A percentile compares a stretch with the other conserved stretches of the same genome.
Conservation (phyloP, 2,113 vertebrate genomes). For the Paratilapia polleni region DNA sequence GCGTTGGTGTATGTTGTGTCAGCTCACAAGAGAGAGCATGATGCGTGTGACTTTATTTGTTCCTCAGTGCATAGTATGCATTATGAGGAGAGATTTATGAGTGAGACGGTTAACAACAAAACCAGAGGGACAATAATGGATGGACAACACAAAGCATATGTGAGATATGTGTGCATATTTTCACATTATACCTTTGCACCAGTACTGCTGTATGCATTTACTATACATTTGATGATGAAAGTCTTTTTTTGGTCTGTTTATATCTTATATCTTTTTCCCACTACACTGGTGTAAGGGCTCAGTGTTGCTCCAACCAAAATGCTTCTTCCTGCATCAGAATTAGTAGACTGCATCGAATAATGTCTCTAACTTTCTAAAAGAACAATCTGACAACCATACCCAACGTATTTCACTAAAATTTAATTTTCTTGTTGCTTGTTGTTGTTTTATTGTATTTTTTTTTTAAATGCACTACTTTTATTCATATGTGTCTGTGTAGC, state of each 20-base stretch:
- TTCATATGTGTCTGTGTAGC: background rate
- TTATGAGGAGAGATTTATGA: constrained; percentile 20
- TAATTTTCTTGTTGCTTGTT: background rate
- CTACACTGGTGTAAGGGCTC: background rate
- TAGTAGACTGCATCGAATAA: background rate
- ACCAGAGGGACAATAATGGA: background rate
- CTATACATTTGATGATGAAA: background rate
- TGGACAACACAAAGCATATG: background rate
- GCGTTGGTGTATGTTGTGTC: constrained; percentile 42
- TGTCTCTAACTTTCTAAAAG: background rate
- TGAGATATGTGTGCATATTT: background rate
- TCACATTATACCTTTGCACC: background rate
- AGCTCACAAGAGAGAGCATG: constrained; percentile 31
- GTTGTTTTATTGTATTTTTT: background rate
- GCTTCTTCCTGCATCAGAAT: background rate
- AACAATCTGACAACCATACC: background rate
- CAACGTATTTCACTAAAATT: background rate
- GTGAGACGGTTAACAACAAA: constrained; percentile 25
- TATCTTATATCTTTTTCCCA: background rate
- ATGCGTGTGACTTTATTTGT: constrained; percentile 31
- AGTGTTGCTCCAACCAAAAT: background rate
- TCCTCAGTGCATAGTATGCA: constrained; percentile 13
- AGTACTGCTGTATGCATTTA: background rate
- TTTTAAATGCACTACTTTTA: background rate
- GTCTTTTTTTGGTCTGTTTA: background rate